Conservation (phyloP, 2,113 vertebrate genomes). For the Rhea pennata region DNA sequence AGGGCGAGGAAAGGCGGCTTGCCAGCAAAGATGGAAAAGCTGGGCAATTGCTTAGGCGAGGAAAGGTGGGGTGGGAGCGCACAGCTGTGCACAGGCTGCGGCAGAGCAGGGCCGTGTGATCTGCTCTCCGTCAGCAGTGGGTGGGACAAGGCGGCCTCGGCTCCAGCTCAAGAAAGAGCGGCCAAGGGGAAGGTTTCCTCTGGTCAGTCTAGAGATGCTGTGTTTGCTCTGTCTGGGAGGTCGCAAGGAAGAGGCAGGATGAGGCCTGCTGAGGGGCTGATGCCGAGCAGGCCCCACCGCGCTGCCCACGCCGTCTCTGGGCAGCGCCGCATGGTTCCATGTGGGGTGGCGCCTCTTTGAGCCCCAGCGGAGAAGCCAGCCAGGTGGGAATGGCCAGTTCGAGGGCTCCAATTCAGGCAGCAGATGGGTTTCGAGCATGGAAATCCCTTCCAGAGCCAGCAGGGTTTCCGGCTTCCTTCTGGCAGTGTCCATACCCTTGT, state of each 20-base stretch:
- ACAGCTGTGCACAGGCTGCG: neutral
- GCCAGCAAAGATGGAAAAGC: neutral
- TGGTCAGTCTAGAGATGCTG: neutral
- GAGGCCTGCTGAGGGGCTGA: too few species aligned
- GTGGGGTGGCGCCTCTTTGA: too few species aligned
- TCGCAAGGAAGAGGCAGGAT: neutral
- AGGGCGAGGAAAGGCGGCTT: accelerated
- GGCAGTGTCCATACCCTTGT: neutral
- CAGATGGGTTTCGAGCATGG: neutral
- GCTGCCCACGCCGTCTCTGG: too few species aligned
- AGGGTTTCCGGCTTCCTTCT: slow-evolving; percentile 9
- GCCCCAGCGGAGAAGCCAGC: neutral
- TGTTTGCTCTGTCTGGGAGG: neutral
- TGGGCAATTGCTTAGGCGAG: accelerated
- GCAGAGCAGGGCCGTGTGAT: accelerated
- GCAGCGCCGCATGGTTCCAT: too few species aligned
- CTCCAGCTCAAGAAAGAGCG: neutral
- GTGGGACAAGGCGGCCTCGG: neutral
- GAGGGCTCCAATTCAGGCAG: neutral
- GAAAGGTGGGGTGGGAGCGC: neutral
- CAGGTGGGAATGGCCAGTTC: accelerated
- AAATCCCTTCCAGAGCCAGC: slow-evolving; percentile 19
- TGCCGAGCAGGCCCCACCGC: too few species aligned
- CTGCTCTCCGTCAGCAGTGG: accelerated
- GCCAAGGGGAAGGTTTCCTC: neutral